phyloP scores from a whole-genome alignment of 1,140 invertebrate genomes.

The Homarus americanus region DNA sequence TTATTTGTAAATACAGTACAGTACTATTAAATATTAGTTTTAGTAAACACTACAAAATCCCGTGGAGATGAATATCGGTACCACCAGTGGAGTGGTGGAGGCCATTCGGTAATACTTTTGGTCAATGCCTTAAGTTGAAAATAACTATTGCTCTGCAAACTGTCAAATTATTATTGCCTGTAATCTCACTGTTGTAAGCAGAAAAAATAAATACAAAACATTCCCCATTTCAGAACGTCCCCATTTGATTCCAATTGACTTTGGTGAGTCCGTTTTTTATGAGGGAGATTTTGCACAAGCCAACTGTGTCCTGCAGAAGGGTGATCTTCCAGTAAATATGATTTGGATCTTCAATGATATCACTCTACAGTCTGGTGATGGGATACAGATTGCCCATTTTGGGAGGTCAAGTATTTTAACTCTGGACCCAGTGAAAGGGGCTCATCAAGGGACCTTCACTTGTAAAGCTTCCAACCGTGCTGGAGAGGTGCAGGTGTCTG shows the following conservation, averaged over 20 bases:
- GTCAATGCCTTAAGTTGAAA: conserved; percentile 10
- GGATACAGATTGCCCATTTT: conserved; percentile 79
- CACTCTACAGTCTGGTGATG: conserved; percentile 69
- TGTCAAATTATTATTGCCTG: not conserved
- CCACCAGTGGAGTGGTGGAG: not conserved
- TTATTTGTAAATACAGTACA: not conserved
- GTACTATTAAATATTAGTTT: too few species aligned
- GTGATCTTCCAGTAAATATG: conserved; percentile 88
- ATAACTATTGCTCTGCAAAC: not conserved
- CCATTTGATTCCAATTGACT: conserved; percentile 70
- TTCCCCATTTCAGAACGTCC: conserved; percentile 69
- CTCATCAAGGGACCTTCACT: conserved; percentile 78
- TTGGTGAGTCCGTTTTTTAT: conserved; percentile 75
- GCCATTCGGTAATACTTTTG: not conserved
- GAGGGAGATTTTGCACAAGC: conserved; percentile 82
- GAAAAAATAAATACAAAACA: conserved; percentile 14
- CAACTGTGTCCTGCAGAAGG: conserved; percentile 89
- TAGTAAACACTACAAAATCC: not conserved
- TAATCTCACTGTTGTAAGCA: not conserved
- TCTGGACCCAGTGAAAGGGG: conserved; percentile 85
- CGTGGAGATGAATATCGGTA: not conserved
- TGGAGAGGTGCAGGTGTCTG: conserved; percentile 75
- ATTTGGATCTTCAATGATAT: conserved; percentile 86
- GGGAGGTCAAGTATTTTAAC: conserved; percentile 86
- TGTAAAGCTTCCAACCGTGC: conserved; percentile 79